phyloP scores from a whole-genome alignment of 1,140 invertebrate genomes.

The Dufourea novaeangliae region DNA sequence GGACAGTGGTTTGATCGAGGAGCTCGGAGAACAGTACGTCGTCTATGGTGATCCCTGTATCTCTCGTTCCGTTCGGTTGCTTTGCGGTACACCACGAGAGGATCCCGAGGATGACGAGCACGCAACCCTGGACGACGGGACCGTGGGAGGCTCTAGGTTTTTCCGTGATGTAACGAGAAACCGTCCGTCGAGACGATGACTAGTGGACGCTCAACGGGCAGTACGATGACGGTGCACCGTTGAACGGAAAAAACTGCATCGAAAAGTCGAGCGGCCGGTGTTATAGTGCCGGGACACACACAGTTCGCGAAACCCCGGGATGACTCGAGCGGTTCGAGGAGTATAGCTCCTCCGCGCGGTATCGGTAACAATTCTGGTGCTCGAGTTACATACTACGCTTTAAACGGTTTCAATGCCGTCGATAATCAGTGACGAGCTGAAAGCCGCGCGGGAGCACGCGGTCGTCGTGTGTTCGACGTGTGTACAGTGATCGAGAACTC shows the following conservation, averaged over 20 bases:
- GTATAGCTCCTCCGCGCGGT: background rate
- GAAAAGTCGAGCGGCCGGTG: background rate
- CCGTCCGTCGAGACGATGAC: slow-evolving; percentile 20
- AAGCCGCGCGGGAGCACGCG: background rate
- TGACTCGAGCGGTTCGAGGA: background rate
- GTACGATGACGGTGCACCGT: slow-evolving; percentile 31
- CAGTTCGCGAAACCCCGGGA: background rate
- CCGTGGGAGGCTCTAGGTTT: background rate
- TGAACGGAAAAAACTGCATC: slow-evolving; percentile 4
- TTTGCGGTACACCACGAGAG: too few species aligned
- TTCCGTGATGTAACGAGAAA: slow-evolving; percentile 17
- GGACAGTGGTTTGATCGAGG: background rate
- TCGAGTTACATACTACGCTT: background rate
- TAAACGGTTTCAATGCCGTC: slow-evolving; percentile 4
- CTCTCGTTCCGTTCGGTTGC: background rate
- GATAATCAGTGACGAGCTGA: background rate
- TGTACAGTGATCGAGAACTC: background rate
- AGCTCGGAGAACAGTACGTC: too few species aligned
- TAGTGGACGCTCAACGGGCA: slow-evolving; percentile 3
- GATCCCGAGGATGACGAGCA: background rate
- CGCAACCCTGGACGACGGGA: background rate
- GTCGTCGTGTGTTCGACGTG: background rate
- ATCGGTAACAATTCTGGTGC: background rate
- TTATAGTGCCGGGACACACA: background rate
- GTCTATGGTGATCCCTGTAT: background rate